These are phyloP conservation scores for Tetranychus piercei DNA, from an alignment of 2,888 invertebrate genomes.

Conservation along the genomic window DNA sequence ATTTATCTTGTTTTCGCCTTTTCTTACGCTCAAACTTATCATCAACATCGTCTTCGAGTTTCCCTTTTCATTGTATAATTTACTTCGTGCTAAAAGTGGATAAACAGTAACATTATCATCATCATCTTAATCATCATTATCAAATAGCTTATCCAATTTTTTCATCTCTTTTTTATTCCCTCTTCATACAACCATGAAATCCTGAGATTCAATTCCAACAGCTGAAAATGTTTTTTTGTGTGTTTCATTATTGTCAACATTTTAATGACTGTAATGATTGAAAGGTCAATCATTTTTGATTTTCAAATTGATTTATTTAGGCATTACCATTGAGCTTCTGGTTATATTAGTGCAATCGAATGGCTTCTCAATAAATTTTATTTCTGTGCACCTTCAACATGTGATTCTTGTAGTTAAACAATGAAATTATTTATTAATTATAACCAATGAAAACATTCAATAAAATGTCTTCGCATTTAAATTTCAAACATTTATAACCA, in stretches of 20 bases:
- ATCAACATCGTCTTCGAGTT: not conserved
- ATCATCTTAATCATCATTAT: not conserved
- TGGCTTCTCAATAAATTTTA: too few relatives aligned
- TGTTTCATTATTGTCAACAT: not conserved
- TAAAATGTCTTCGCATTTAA: too few relatives aligned
- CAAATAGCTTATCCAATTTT: not conserved
- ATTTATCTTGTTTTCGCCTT: not conserved
- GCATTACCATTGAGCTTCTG: too few relatives aligned
- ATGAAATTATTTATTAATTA: too few relatives aligned
- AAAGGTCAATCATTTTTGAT: not conserved
- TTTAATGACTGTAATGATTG: not conserved
- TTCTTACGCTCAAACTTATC: not conserved
- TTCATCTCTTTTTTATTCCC: not conserved
- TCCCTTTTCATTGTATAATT: not conserved
- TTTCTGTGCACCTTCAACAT: too few relatives aligned
- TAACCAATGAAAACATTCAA: too few relatives aligned
- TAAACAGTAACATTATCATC: not conserved
- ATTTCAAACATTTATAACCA: too few relatives aligned
- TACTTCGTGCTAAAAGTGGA: too few relatives aligned
- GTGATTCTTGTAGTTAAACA: too few relatives aligned
- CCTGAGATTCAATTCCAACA: not conserved
- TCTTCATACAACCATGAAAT: not conserved
- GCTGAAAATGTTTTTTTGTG: not conserved
- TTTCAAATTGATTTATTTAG: too few relatives aligned
- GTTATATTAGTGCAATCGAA: too few relatives aligned